Base-by-base conservation (phyloP, 2,113 vertebrate genomes). In the Anarhynchus alexandrinus region DNA sequence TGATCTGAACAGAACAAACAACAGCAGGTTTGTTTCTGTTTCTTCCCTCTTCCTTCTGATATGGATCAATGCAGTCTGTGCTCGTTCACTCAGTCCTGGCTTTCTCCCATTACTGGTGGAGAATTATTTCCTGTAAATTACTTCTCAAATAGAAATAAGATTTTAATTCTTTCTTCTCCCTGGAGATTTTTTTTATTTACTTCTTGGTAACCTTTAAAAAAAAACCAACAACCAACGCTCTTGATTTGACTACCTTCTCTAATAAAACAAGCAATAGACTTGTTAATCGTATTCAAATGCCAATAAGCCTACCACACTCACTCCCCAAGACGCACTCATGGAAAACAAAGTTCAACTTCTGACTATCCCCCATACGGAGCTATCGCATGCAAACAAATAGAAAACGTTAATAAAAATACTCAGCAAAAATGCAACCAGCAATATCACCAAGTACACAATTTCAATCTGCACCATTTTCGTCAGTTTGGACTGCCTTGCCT, bases 61-160 rank as follows among this genome's bases (percentile, higher is more conserved):
- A 52, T 0, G 0, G 15, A 80, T 20, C 49, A 45, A 21, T 0
- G 6, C n/a, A 43, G 49, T 3, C 1, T 6, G 36, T 10, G 32
- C 57, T 67, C 21, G 57, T 67, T 62, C 11, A 0, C 70, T 65
- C 79, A 58, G 40, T 9, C 34, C 67, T 49, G 16, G 26, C 54
- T 61, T 57, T 58, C 42, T 70, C 29, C 71, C 3, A 4, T 10
- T 27, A 72, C 42, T 34, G 26, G 8, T 34, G 13, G 59, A 77
- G 43, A 89, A 87, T 65, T 10, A 40, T 26, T 67, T 59, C 49
- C 42, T 45, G 51, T 40, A 62, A 77, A 66, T 21, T 34, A 65
- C 42, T 59, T 66, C 47, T 25, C 27, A 29, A 34, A 70, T 3
- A 45, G 30, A 40, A 2, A 19, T 19, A 45, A 57, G 26, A 38